Base-by-base conservation (phyloP, 2,888 invertebrate genomes). In the Dioctria rufipes region DNA sequence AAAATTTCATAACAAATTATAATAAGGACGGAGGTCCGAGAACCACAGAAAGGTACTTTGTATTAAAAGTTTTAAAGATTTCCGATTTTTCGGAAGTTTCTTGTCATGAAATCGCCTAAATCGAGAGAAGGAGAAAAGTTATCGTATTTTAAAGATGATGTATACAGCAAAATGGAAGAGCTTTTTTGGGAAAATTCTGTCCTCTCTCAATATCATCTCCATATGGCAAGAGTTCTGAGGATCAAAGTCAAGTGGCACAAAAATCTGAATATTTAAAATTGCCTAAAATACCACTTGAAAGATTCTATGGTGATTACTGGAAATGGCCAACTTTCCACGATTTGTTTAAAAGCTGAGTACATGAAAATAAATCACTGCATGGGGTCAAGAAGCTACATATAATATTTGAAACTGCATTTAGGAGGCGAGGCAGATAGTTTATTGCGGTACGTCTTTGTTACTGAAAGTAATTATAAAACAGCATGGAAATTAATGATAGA, bases 341-440 rank as follows among this genome's bases (percentile, higher is more conserved):
- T 65, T n/a, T 65, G 9, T 42, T 65, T 1, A 9, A 5, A 3
- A 40, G 40, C 42, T n/a, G 5, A 4, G 37, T 65, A 3, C 65
- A 65, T 40, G 40, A 65, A 4, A 65, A 65, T 25, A 40, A 3
- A 9, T 3, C 40, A 39, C 37, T 65, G 40, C 37, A 2, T 13
- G 5, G 9, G 6, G 65, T 8, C 0, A 0, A 65, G 37, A 65
- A 65, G 39, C 4, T 65, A 9, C 40, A n/a, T n/a, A 25, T 25
- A 65, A 65, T 65, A 40, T 65, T 42, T 65, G 9, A 65, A 65
- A 39, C n/a, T 40, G 39, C 39, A 40, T 65, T 11, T 65, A 11
- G 8, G 3, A 3, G 65, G 65, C 8, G 65, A 65, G 3, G 1
- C 65, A 13, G 65, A 65, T 37, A 9, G 5, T 4, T 0, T 65